phyloP scores from a whole-genome alignment of 2,113 vertebrate species.

The Bufo bufo region DNA sequence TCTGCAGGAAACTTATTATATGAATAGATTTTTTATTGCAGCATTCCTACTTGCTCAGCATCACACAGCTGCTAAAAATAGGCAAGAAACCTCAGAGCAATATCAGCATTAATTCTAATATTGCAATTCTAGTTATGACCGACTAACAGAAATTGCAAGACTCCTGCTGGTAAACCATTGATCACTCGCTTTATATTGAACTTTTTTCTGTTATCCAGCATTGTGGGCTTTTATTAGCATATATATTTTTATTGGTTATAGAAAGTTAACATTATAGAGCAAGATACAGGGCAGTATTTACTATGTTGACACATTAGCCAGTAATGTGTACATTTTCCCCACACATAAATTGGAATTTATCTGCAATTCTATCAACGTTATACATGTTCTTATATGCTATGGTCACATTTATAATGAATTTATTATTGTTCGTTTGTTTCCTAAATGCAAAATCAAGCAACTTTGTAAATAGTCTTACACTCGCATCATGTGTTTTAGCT shows the following conservation, averaged over 20 bases:
- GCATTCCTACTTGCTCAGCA: conserved; percentile 21
- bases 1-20: neutral
- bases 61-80: conserved; percentile 22
- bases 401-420: too few species aligned
- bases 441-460: too few species aligned
- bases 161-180: conserved; percentile 4
- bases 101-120: conserved; percentile 24
- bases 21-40: neutral
- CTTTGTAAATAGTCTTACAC: too few species aligned
- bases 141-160: conserved; percentile 1
- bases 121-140: neutral
- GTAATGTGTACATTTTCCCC: neutral
- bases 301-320: neutral
- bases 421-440: too few species aligned
- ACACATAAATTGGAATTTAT: too few species aligned
- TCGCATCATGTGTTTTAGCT: too few species aligned
- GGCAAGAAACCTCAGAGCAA: neutral
- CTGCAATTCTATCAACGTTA: too few species aligned
- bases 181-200: neutral
- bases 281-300: neutral
- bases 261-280: neutral
- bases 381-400: too few species aligned
- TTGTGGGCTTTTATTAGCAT: neutral
- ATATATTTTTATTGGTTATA: neutral
- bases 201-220: neutral